These are phyloP conservation scores for Ceyx erithaca DNA, from an alignment of 2,797 vertebrate genomes.

Conservation along the genomic window DNA sequence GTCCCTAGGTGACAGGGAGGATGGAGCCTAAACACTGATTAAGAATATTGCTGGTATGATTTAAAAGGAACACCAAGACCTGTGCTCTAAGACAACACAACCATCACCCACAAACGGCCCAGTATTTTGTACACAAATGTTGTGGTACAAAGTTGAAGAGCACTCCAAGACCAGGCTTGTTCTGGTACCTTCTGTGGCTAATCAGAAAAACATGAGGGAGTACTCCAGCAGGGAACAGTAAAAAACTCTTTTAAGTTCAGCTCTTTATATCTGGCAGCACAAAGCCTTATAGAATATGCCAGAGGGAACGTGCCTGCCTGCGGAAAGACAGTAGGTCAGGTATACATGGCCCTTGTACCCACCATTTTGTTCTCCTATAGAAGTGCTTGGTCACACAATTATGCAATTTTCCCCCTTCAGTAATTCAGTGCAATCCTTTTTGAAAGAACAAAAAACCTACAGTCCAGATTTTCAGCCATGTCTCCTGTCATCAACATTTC, in stretches of 20 bases:
- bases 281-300: not conserved
- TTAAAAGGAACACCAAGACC: not conserved
- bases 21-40: not conserved
- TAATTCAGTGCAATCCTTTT: not conserved
- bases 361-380: not conserved
- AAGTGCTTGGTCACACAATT: not conserved
- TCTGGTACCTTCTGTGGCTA: conserved; percentile 13
- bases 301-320: not conserved
- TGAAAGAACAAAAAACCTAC: conserved; percentile 3
- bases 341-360: not conserved
- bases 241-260: conserved; percentile 9
- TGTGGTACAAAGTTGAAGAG: conserved; percentile 29
- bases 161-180: conserved; percentile 34
- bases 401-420: not conserved
- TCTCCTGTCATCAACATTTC: conserved; percentile 19
- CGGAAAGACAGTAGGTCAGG: not conserved
- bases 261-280: not conserved
- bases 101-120: not conserved
- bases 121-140: not conserved
- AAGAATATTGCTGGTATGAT: not conserved
- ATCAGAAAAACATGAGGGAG: conserved; percentile 1
- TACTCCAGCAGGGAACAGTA: not conserved
- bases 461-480: not conserved
- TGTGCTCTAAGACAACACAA: not conserved
- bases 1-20: not conserved